Base-by-base conservation (phyloP, 2,113 vertebrate species). In the Nerophis lumbriciformis region DNA sequence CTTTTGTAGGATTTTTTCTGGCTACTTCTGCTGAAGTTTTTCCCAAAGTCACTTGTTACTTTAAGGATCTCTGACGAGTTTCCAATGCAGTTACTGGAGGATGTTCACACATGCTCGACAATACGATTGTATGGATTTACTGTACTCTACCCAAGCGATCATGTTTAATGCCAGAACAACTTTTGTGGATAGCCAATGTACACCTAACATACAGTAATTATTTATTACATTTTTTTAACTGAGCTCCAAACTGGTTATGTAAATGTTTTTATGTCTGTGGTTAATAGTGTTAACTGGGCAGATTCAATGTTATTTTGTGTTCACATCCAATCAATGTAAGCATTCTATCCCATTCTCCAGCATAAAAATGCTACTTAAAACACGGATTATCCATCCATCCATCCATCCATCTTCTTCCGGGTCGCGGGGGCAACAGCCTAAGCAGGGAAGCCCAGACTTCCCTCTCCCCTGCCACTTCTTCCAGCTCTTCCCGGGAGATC, bases 61-160 rank as follows among this genome's bases (percentile, higher is more conserved):
- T 60, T 49, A 15, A 36, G 28, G 50, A 65, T 52, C n/a, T 45
- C 19, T 47, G n/a, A 48, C n/a, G 54, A 52, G 39, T 47, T 72
- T 9, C 19, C 16, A 8, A 10, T 51, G 39, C 39, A 42, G 8
- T 35, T 51, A 14, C 16, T 57, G 38, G 62, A 57, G 38, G 53
- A 21, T 58, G 14, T 19, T 55, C 49, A 21, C 21, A 56, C 39
- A 4, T 45, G 16, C 54, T 65, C 59, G 14, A 21, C 16, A 11
- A 54, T 50, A 35, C 5, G 44, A 48, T 67, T 63, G 36, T 59
- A 35, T 44, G 44, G 48, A 59, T 71, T 68, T 63, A 63, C 5
- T 38, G 6, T 56, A 4, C 61, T 65, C 14, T 48, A n/a, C 3
- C 13, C 35, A 61, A 36, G 11, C 53, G 58, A 48, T 54, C 61